Percentiles rank a stretch among this genome's conserved stretches.
phyloP scores from a whole-genome alignment of 2,113 vertebrate species.

The Jaculus jaculus region DNA sequence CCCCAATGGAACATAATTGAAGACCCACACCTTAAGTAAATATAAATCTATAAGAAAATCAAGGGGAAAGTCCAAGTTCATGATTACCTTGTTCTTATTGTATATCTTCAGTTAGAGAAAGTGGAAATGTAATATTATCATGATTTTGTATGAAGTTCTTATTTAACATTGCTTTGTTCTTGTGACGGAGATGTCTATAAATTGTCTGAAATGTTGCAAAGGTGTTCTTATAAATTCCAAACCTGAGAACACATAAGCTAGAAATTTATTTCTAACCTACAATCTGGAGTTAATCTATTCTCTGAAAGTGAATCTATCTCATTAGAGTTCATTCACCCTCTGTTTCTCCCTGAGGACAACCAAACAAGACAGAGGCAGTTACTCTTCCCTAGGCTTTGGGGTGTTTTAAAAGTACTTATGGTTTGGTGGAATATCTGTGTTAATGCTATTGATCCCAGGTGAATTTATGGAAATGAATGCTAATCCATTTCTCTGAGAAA shows the following conservation, averaged over 20 bases:
- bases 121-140: background rate
- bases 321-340: slow-evolving; percentile 7
- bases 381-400: background rate
- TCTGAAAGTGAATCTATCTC: slow-evolving; percentile 30
- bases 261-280: slow-evolving; percentile 62
- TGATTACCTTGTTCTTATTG: background rate
- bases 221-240: background rate
- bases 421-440: background rate
- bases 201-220: background rate
- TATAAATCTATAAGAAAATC: background rate
- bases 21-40: too few relatives aligned
- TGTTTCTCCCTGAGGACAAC: slow-evolving; percentile 60
- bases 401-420: background rate
- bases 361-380: background rate
- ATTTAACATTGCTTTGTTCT: background rate
- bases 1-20: background rate
- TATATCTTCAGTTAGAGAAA: background rate
- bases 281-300: slow-evolving; percentile 44
- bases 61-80: slow-evolving; percentile 13
- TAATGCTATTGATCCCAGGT: background rate
- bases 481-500: background rate
- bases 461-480: background rate
- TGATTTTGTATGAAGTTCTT: background rate
- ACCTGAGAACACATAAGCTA: slow-evolving; percentile 14
- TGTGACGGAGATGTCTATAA: background rate